Evolutionary conservation across 2,113 vertebrate genomes (phyloP), one percentile per base, ranked within the genome.

Genomic region (Microcebus ravelobensis): DNA sequence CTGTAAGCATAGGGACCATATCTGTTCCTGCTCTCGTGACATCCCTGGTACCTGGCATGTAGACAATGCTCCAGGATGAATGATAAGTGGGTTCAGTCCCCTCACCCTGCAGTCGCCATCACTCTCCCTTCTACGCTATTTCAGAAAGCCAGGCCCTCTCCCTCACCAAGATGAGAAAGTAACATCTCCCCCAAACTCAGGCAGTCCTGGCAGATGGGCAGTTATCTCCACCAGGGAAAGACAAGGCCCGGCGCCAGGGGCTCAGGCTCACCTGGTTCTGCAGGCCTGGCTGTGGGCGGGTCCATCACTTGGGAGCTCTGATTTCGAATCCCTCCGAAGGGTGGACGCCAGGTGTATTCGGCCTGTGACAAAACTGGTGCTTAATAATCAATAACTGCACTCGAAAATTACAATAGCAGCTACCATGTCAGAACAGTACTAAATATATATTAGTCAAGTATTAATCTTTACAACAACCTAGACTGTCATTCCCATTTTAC

Each of bases 301-400:
- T 98, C 90, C 82, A 98, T 98, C 27, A 98, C 98, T 31, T 99
- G 99, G 89, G 98, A 92, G 12, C 99, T 99, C 96, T 99, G 98
- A 96, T 98, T 99, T 85, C 98, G 98, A 59, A 99, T 97, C 91
- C 99, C 99, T 79, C 98, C 98, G n/a, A 99, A 99, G 89, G 99
- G 99, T 0, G 99, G 98, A 91, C 98, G 99, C 99, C 99, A 99
- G n/a, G 98, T 97, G 80, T 99, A 99, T 96, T 99, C 99, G 34
- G 98, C 95, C 98, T 98, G 97, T 7, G 52, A 96, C 61, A 96
- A 48, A 55, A 96, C 14, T 21, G 20, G 55, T 8, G 20, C n/a
- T 97, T 92, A 95, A 83, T 67, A 42, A 73, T 59, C 84, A 57
- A 61, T 1, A 39, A 74, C 12, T 57, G 48, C 5, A 27, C 34